Base-by-base conservation (phyloP, 1,140 invertebrate genomes). In the Charaxes varanes region DNA sequence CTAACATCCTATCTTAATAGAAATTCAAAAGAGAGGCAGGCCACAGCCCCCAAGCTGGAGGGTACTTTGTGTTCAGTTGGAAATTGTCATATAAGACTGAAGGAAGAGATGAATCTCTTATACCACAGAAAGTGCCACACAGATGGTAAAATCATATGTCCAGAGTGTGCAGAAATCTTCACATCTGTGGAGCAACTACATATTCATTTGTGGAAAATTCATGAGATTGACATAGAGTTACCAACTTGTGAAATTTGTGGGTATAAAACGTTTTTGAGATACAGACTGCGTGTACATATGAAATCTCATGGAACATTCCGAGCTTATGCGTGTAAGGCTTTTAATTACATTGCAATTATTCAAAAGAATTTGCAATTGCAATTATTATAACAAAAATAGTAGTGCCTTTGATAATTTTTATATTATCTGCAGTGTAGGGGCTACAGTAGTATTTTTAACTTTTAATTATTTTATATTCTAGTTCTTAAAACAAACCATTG, bases 221-320 rank as follows among this genome's bases (percentile, higher is more conserved):
- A 95, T 64, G 73, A 85, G 22, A 87, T 94, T n/a, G 92, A 94
- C 60, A 87, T 92, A 73, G 92, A 94, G 59, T 67, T 94, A 14
- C 90, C 89, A 36, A 86, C 87, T 11, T 94, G 93, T 65, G 85
- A 87, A 40, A 71, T 87, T 46, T 91, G 86, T 66, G 84, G 72
- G 17, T 92, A 88, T 57, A 91, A 90, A 76, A 89, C 87, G 6
- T 88, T 82, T 40, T 90, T 89, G 50, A 85, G 86, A 7, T 86
- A 87, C 17, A 86, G 88, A 30, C 62, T 92, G 33, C 91, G 90
- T 49, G 83, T 90, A 13, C 91, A 93, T 61, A 89, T 88, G 58
- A 86, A 88, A 45, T 91, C 88, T 21, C 93, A 94, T 72, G 86
- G 86, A 10, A 85, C 88, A 27, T 86, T 87, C 19, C 88, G 88